phyloP scores from a whole-genome alignment of 2,113 vertebrate species.

The Cryptoleucopteryx plumbea region DNA sequence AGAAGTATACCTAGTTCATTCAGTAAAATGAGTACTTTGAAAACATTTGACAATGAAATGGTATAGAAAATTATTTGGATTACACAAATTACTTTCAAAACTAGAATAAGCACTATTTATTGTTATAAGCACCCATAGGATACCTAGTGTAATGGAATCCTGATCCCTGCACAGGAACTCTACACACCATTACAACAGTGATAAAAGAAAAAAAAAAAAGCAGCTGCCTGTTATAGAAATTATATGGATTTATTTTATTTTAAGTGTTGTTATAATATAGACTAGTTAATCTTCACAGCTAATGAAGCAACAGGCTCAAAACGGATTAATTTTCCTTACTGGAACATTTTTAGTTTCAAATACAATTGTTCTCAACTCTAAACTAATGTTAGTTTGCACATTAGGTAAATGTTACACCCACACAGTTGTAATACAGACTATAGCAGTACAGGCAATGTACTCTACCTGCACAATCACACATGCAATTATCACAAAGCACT shows the following conservation, averaged over 20 bases:
- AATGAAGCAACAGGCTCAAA: not conserved
- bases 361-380: not conserved
- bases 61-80: not conserved
- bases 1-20: not conserved
- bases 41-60: not conserved
- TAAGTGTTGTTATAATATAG: not conserved
- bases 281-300: not conserved
- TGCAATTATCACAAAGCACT: not conserved
- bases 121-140: not conserved
- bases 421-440: not conserved
- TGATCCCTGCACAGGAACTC: not conserved
- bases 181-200: not conserved
- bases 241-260: not conserved
- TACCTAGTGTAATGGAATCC: not conserved
- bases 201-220: not conserved
- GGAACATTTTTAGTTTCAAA: constrained; percentile 7
- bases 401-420: not conserved
- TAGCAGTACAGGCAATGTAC: not conserved
- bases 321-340: not conserved
- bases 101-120: not conserved
- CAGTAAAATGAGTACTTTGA: not conserved
- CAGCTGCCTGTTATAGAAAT: not conserved
- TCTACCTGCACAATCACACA: not conserved
- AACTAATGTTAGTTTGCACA: not conserved
- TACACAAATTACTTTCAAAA: not conserved